Conservation (phyloP, 2,888 invertebrate species). For the Gandaritis pyraliata region DNA sequence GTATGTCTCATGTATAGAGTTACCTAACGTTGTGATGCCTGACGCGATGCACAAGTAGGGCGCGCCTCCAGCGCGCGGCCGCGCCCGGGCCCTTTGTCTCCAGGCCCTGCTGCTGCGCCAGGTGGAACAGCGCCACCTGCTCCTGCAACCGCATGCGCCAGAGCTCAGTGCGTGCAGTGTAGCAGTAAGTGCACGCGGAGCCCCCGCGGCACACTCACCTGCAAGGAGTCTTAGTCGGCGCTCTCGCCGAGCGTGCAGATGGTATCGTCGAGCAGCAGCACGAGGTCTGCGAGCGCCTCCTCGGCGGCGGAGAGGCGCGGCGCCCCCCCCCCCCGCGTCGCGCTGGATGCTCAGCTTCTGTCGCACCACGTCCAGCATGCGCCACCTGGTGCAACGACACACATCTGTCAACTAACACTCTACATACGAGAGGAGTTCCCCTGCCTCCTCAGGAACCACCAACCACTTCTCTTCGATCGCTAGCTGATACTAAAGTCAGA, state of each 20-base stretch:
- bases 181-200: not conserved
- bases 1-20: not conserved
- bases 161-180: not conserved
- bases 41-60: conserved; percentile 5
- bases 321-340: not conserved
- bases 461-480: too few species aligned
- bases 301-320: not conserved
- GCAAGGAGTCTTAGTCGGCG: conserved; percentile 21
- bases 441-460: too few species aligned
- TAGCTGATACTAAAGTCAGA: too few species aligned
- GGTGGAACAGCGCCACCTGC: conserved; percentile 45
- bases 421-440: too few species aligned
- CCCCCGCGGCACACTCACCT: too few species aligned
- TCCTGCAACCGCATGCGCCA: conserved; percentile 31
- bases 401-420: too few species aligned
- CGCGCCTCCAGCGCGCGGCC: conserved; percentile 35
- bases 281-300: conserved; percentile 14
- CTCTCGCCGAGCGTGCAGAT: conserved; percentile 39
- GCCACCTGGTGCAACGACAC: conserved; percentile 25
- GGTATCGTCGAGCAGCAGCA: conserved; percentile 26
- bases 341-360: conserved; percentile 19
- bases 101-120: conserved; percentile 43
- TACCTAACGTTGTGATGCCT: not conserved
- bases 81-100: conserved; percentile 26
- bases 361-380: conserved; percentile 22